Conservation (phyloP, 2,113 vertebrate species). For the Cyprinodon brontotheroides region DNA sequence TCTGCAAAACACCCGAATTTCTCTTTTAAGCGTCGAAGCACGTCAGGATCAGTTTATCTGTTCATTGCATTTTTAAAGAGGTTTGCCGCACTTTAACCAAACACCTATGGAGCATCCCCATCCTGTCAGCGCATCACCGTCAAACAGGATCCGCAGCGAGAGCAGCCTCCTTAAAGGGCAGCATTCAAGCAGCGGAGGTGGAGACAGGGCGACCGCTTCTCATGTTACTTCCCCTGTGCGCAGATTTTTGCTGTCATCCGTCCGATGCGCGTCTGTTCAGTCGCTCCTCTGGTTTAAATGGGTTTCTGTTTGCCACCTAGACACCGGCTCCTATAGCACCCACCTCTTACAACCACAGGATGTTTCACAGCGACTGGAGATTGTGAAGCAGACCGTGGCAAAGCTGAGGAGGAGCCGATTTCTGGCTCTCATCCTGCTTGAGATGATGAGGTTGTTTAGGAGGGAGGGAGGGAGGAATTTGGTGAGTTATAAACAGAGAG, state of each 20-base stretch:
- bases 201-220: conserved; percentile 18
- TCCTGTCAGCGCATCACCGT: conserved; percentile 18
- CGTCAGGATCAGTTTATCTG: not conserved
- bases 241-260: conserved; percentile 1
- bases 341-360: conserved; percentile 70
- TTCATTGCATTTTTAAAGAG: not conserved
- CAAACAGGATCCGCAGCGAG: conserved; percentile 1
- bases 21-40: not conserved
- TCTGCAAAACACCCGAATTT: not conserved
- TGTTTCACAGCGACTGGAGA: conserved; percentile 63
- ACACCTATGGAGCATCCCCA: conserved; percentile 4
- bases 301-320: conserved; percentile 30
- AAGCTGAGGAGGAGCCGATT: not conserved
- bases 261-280: not conserved
- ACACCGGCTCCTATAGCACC: conserved; percentile 58
- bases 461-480: not conserved
- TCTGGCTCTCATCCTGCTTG: not conserved
- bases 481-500: not conserved
- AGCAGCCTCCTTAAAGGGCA: not conserved
- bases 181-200: not conserved
- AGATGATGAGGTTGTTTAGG: not conserved
- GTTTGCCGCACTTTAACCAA: conserved; percentile 1
- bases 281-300: conserved; percentile 34
- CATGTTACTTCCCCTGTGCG: conserved; percentile 2
- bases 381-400: not conserved